Evolutionary conservation across 2,888 invertebrate genomes (phyloP), one percentile per base, ranked within the genome.

Genomic region (Carcina quercana): DNA sequence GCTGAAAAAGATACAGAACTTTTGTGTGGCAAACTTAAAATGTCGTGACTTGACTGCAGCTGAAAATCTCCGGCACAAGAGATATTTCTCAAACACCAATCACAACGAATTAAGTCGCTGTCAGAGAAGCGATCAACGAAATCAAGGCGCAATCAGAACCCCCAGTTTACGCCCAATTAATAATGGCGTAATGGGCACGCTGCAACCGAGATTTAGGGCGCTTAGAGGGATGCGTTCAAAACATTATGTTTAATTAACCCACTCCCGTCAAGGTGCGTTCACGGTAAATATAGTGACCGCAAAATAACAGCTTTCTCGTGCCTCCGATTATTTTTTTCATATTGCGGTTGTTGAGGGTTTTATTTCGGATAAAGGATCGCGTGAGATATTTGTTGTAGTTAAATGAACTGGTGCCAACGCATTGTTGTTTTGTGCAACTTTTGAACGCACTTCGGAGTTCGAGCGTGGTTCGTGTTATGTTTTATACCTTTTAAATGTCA

Each of bases 161-260:
- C 45, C 37, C 47, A 55, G 65, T 69, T 65, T 64, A 71, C 69
- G 71, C 71, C 70, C 73, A 65, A 73, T 74, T 74, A 73, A 75
- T 72, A 74, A 73, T 63, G 50, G 47, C 40, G 45, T 65, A 56
- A 62, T 68, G 53, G n/a, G 60, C 48, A 47, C 41, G 47, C 37
- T 49, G 46, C 38, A 42, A 42, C 42, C 43, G 40, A 45, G 37
- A 30, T 37, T 34, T 30, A 34, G 33, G 27, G 30, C 48, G 42
- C 49, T 53, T 53, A 52, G 48, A 50, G 49, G 51, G 54, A 53
- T 53, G 50, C 53, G 45, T 50, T 50, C 45, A 43, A 43, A 51
- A 51, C 59, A 70, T 66, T 63, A 59, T 50, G 61, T 64, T 70
- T 66, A 72, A 73, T 74, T 72, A 68, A 61, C 59, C 50, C 56